A percentile compares a stretch with the other conserved stretches of the same genome.
These are phyloP conservation scores for Pollicipes pollicipes DNA, from an alignment of 1,140 invertebrate species.

Conservation along the genomic window DNA sequence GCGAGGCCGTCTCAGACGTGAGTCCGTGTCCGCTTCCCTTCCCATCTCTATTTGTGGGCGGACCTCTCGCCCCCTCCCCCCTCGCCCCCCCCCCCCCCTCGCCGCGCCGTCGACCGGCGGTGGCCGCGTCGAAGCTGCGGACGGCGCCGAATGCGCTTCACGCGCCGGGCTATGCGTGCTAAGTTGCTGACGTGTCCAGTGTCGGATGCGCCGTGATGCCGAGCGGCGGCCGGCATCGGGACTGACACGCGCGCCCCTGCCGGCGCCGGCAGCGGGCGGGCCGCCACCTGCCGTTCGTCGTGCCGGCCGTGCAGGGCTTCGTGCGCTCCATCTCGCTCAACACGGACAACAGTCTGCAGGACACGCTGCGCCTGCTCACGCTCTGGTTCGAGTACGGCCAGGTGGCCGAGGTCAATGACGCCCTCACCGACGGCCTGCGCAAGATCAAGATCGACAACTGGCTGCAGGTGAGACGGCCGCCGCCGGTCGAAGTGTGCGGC, in stretches of 20 bases:
- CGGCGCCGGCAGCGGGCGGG: too few relatives aligned
- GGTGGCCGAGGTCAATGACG: slow-evolving; percentile 78
- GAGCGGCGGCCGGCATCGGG: too few relatives aligned
- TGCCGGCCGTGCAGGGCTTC: slow-evolving; percentile 87
- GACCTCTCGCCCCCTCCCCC: background rate
- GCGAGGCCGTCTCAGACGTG: too few relatives aligned
- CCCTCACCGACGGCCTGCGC: slow-evolving; percentile 75
- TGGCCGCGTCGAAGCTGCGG: background rate
- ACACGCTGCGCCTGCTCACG: slow-evolving; percentile 80
- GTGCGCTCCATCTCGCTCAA: slow-evolving; percentile 85
- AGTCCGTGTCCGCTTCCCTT: too few relatives aligned
- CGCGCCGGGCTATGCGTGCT: too few relatives aligned
- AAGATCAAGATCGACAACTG: slow-evolving; percentile 93
- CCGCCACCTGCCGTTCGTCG: slow-evolving; percentile 33
- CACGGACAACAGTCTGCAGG: slow-evolving; percentile 84
- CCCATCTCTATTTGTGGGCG: too few relatives aligned
- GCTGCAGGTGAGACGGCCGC: slow-evolving; percentile 49
- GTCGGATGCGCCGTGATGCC: too few relatives aligned
- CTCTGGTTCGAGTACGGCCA: slow-evolving; percentile 93
- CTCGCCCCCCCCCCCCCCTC: slow-evolving; percentile 9
- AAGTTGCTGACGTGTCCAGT: too few relatives aligned
- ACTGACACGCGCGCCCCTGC: too few relatives aligned
- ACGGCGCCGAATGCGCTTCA: too few relatives aligned
- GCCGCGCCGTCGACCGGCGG: slow-evolving; percentile 6
- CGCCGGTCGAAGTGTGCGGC: too few relatives aligned